Base-by-base conservation (phyloP, 2,888 invertebrate genomes). In the Asteroscopus sphinx region DNA sequence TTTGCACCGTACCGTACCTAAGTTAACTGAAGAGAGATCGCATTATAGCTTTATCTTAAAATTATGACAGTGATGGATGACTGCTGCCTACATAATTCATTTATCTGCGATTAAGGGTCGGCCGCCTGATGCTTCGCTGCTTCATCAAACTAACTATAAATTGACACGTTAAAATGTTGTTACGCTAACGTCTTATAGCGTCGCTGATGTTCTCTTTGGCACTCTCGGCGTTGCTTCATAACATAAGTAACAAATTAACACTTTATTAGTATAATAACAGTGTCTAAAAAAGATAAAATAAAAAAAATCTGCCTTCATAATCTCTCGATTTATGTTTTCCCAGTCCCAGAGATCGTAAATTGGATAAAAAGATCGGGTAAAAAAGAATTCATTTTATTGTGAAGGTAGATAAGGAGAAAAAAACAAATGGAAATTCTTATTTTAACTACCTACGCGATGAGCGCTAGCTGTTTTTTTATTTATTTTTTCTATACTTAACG, bases 1-100 rank as follows among this genome's bases (percentile, higher is more conserved):
- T 39, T 17, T 37, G 12, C 15, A 40, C 17, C 35, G 45, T 33
- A 48, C 53, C 64, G 21, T 21, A 53, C 61, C 52, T 70, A 66
- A 70, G 40, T 65, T 52, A 58, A 47, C 66, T 52, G 76, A 79
- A 77, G 77, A 77, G 79, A 79, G 79, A 71, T 83, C 73, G 72
- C 81, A 80, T 81, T 81, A 83, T 77, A 75, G 86, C 84, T 87
- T 89, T 89, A 89, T 91, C 88, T 90, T 87, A 88, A 90, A 90
- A 89, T 89, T 84, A 83, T 75, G 90, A 90, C 89, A 85, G 83
- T 91, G 90, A 91, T 90, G 85, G 91, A 92, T 91, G 88, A 73
- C 70, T 80, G 79, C 73, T 70, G 80, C 70, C 67, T 59, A 75
- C 82, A 82, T 90, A 90, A 91, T 90, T 91, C 92, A 90, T 90